These are phyloP conservation scores for Papilio dardanus DNA, from an alignment of 1,140 invertebrate genomes.

Conservation along the genomic window DNA sequence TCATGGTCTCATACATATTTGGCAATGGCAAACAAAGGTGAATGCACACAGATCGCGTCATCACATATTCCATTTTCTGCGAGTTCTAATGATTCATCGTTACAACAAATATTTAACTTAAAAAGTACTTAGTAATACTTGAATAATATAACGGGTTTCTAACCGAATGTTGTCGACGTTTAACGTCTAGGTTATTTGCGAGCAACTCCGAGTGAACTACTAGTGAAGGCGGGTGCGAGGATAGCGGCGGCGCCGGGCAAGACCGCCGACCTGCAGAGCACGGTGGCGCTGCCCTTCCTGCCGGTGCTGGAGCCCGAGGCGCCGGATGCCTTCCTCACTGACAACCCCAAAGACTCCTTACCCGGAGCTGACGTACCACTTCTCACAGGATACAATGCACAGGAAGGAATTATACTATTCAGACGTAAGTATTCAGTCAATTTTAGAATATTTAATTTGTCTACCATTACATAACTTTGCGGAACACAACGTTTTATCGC, in stretches of 20 bases:
- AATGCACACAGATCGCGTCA: neutral
- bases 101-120: neutral
- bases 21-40: conserved; percentile 15
- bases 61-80: neutral
- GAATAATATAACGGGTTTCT: neutral
- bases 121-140: neutral
- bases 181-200: conserved; percentile 70
- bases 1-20: conserved; percentile 3
- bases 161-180: neutral
- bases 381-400: conserved; percentile 83
- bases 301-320: conserved; percentile 73
- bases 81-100: conserved; percentile 9
- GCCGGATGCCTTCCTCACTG: conserved; percentile 81
- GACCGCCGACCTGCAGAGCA: conserved; percentile 78
- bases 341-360: conserved; percentile 80
- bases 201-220: conserved; percentile 73
- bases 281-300: conserved; percentile 81
- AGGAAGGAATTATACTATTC: conserved; percentile 83
- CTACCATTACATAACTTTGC: no score
- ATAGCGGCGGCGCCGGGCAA: conserved; percentile 71
- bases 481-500: no score
- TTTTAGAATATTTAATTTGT: neutral
- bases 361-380: conserved; percentile 80
- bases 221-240: conserved; percentile 75
- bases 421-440: conserved; percentile 70